These are phyloP conservation scores for Xerus inauris DNA, from an alignment of 2,113 vertebrate species.

Conservation along the genomic window DNA sequence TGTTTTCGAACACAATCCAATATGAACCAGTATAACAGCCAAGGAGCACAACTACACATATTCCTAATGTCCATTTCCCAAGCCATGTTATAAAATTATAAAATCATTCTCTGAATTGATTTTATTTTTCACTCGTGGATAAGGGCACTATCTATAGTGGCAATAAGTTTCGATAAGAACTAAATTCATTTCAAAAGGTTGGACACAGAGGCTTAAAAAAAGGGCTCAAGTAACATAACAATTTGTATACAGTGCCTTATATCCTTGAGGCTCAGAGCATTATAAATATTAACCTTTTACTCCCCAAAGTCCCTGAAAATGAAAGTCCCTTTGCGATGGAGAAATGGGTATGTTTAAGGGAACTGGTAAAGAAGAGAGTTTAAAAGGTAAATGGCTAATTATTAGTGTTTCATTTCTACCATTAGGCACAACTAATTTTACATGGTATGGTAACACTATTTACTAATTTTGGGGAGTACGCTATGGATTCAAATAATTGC, in stretches of 20 bases:
- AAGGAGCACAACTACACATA: background rate
- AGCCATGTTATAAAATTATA: slow-evolving; percentile 34
- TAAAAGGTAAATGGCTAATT: background rate
- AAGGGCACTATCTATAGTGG: slow-evolving; percentile 35
- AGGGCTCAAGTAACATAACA: background rate
- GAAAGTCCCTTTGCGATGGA: slow-evolving; percentile 7
- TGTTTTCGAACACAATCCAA: slow-evolving; percentile 50
- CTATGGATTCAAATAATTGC: slow-evolving; percentile 3
- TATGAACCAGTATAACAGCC: background rate
- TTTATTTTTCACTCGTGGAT: slow-evolving; percentile 31
- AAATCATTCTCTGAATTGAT: slow-evolving; percentile 51
- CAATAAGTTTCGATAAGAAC: slow-evolving; percentile 70
- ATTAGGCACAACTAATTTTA: background rate
- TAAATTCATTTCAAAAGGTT: slow-evolving; percentile 64
- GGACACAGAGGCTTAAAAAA: slow-evolving; percentile 15
- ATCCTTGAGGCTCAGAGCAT: slow-evolving; percentile 14
- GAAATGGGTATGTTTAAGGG: slow-evolving; percentile 29
- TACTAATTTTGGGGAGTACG: slow-evolving; percentile 21
- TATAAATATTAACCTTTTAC: slow-evolving; percentile 48
- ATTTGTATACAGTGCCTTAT: slow-evolving; percentile 1
- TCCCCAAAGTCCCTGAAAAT: background rate
- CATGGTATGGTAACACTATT: background rate
- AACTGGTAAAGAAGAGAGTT: background rate
- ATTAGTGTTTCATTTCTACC: slow-evolving; percentile 12
- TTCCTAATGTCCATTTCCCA: background rate